Percentiles rank a stretch among this genome's conserved stretches.
Conservation (phyloP, 1,140 invertebrate species). For the Heliconius eleuchia region DNA sequence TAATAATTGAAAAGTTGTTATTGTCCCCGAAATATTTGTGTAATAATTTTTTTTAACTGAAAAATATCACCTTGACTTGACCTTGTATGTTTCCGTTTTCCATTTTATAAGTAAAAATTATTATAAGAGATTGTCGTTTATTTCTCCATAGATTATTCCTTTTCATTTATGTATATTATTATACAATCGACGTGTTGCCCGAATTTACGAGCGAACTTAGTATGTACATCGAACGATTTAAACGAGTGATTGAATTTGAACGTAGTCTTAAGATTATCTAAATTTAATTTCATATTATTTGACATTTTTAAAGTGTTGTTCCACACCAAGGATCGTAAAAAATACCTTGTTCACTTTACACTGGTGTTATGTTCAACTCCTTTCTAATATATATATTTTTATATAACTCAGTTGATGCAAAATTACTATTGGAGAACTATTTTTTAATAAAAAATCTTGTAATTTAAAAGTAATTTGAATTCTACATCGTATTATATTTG, state of each 20-base stretch:
- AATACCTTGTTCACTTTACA: not conserved
- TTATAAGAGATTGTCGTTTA: not conserved
- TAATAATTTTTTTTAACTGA: not conserved
- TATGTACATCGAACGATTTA: slow-evolving; percentile 31
- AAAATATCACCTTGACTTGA: no score
- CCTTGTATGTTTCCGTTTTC: not conserved
- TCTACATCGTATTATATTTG: slow-evolving; percentile 1
- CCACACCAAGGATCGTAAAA: not conserved
- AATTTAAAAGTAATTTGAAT: slow-evolving; percentile 9
- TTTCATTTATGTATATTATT: not conserved
- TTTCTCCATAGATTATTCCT: not conserved
- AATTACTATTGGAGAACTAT: not conserved
- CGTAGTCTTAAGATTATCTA: not conserved
- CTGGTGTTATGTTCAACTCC: not conserved
- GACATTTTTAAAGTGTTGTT: not conserved
- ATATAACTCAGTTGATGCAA: not conserved
- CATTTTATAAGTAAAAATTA: not conserved
- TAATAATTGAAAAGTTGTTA: not conserved
- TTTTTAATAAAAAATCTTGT: not conserved
- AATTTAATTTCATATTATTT: not conserved
- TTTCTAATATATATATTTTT: not conserved
- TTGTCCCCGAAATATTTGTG: not conserved
- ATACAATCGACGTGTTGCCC: slow-evolving; percentile 14
- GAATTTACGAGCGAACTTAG: slow-evolving; percentile 28
- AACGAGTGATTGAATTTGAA: slow-evolving; percentile 10